phyloP scores from a whole-genome alignment of 2,888 invertebrate species.

The Anagyrus pseudococci region DNA sequence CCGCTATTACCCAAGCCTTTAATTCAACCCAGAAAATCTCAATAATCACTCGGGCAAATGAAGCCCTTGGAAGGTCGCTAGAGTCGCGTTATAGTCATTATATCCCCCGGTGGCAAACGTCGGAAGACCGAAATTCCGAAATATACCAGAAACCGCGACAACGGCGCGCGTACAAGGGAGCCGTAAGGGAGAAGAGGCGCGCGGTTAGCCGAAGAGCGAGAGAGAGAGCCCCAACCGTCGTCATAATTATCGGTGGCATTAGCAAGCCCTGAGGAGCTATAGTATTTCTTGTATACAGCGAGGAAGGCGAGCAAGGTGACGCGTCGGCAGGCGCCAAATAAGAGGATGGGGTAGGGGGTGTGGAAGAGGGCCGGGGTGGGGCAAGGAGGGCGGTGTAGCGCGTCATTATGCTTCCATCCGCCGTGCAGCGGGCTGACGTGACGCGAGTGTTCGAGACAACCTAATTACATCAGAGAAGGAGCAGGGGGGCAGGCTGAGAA shows the following conservation, averaged over 20 bases:
- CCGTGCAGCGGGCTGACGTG: slow-evolving; percentile 56
- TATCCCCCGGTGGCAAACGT: too few species aligned
- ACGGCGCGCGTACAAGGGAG: too few species aligned
- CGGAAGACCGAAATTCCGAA: too few species aligned
- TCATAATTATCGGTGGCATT: slow-evolving; percentile 43
- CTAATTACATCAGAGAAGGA: slow-evolving; percentile 62
- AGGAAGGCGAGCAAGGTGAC: slow-evolving; percentile 4
- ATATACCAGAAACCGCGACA: too few species aligned
- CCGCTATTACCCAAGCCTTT: not conserved
- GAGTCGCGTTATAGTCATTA: not conserved
- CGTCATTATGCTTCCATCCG: slow-evolving; percentile 57
- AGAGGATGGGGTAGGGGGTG: slow-evolving; percentile 29
- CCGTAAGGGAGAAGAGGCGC: not conserved
- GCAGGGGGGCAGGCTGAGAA: not conserved
- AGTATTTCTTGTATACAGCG: slow-evolving; percentile 16
- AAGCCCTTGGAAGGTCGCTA: not conserved
- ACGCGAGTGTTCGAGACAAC: slow-evolving; percentile 66
- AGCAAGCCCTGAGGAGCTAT: slow-evolving; percentile 34
- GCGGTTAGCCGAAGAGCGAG: not conserved
- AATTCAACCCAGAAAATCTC: not conserved
- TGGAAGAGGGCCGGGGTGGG: slow-evolving; percentile 40
- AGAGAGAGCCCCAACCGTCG: not conserved
- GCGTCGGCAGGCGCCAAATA: slow-evolving; percentile 16
- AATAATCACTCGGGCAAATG: too few species aligned
- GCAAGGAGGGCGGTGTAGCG: slow-evolving; percentile 47